Base-by-base conservation (phyloP, 2,888 invertebrate species). In the Leucophenga maculata region DNA sequence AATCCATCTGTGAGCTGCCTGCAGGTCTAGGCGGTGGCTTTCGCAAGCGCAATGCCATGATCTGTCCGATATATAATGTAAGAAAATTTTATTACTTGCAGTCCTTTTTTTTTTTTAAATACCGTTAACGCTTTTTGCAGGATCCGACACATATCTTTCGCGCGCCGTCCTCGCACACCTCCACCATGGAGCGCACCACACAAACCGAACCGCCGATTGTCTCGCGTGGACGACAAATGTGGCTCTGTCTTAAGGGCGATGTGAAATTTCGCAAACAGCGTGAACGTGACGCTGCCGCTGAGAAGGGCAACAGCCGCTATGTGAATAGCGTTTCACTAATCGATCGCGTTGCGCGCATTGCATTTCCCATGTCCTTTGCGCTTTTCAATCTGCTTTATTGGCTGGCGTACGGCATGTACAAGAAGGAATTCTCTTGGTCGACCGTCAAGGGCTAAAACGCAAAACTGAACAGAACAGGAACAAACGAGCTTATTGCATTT, bases 341-440 rank as follows among this genome's bases (percentile, higher is more conserved):
- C 80, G 96, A 96, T 89, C 91, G 93, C 78, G 92, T 94, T 0
- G 94, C 97, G 0, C 90, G 97, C 62, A 89, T 95, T 62, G 89
- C 95, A 62, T 95, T 96, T 86, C 97, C 97, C 2, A 92, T 95
- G 13, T 95, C 95, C 0, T 97, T 97, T 86, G 92, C 93, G 0
- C 88, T 95, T 0, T 93, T 97, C 74, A 97, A 97, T 87, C 89
- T 97, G 67, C 92, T 94, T 84, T 98, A 98, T 88, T 98, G 97
- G 97, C 89, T 95, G 87, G 92, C 93, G 48, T 96, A 95, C 87
- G 94, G 94, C 16, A 93, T 93, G 83, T 93, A 93, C 72, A 94
- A 93, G 81, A 86, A 86, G 69, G 87, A 87, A 70, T 87, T 86
- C 65, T 80, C 85, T 20, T 87, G 87, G 86, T 80, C 80, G 59